phyloP scores from a whole-genome alignment of 2,113 vertebrate species.

The Passer domesticus region DNA sequence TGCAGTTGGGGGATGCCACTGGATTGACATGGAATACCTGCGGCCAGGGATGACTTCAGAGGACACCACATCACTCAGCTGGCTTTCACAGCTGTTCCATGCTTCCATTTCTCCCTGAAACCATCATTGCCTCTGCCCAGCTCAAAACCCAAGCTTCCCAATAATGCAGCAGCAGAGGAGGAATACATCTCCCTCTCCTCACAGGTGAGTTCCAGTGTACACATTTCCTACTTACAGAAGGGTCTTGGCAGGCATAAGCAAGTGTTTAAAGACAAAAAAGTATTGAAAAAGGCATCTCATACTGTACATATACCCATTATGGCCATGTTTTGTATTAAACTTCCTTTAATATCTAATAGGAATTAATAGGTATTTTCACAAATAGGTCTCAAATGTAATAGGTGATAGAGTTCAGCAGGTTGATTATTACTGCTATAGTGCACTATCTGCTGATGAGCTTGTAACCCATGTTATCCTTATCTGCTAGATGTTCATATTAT shows the following conservation, averaged over 20 bases:
- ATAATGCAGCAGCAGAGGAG: not conserved
- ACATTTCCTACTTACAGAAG: not conserved
- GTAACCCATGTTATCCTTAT: constrained; percentile 1
- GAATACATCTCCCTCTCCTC: not conserved
- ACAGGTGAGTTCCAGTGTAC: not conserved
- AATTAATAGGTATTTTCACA: constrained; percentile 28
- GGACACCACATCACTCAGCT: not conserved
- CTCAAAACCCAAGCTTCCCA: not conserved
- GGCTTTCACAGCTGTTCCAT: not conserved
- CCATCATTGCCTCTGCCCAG: not conserved
- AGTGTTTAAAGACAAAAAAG: not conserved
- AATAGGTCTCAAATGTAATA: not conserved
- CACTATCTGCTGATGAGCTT: constrained; percentile 31
- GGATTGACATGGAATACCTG: not conserved
- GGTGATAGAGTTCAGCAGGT: not conserved
- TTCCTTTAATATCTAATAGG: not conserved
- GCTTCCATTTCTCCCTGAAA: not conserved
- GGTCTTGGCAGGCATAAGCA: not conserved
- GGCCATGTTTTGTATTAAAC: not conserved
- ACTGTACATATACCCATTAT: not conserved
- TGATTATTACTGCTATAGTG: not conserved
- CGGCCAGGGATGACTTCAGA: not conserved
- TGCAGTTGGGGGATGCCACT: fast-evolving
- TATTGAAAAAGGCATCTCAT: not conserved
- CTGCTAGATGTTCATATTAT: not conserved